Conservation (phyloP, 2,113 vertebrate species). For the Lagenorhynchus albirostris region DNA sequence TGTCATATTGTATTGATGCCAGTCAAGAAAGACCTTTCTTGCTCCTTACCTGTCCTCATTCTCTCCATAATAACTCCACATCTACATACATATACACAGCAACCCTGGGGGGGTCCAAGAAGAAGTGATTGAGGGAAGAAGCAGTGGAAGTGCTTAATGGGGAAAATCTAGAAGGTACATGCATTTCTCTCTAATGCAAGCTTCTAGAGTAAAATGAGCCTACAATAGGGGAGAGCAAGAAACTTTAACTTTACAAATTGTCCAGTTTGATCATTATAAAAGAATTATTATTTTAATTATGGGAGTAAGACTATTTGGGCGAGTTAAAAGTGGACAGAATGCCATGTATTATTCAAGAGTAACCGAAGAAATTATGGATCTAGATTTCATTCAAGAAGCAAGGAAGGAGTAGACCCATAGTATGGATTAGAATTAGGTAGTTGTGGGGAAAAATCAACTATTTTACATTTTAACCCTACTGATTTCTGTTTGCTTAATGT, state of each 20-base stretch:
- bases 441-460: not conserved
- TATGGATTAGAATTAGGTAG: not conserved
- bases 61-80: not conserved
- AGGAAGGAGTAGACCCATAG: not conserved
- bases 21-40: not conserved
- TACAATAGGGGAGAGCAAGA: too few species aligned
- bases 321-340: not conserved
- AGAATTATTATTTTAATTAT: not conserved
- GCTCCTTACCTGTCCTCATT: not conserved
- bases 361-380: not conserved
- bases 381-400: not conserved
- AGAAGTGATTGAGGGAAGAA: not conserved
- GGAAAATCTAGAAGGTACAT: not conserved
- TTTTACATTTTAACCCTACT: not conserved
- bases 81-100: not conserved
- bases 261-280: not conserved
- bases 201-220: not conserved
- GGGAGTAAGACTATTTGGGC: not conserved
- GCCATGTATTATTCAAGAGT: not conserved
- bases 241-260: not conserved
- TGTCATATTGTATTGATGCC: not conserved
- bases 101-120: not conserved
- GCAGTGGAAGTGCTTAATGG: not conserved
- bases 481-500: not conserved
- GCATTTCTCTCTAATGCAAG: not conserved